Evolutionary conservation across 2,797 vertebrate species (phyloP).

Genomic region (Anisognathus igniventris): DNA sequence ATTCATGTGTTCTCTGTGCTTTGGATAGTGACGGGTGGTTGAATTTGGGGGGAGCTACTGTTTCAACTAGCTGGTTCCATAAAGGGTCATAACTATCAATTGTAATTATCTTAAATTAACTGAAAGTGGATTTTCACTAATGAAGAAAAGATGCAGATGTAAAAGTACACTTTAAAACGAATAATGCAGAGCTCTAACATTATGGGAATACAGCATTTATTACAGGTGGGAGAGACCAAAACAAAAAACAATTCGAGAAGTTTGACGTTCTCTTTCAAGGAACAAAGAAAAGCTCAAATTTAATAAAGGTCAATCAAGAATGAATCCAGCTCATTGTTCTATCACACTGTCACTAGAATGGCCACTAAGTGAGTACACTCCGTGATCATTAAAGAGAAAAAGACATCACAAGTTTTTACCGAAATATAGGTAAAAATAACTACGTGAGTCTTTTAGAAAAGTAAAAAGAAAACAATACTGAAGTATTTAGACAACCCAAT

Average conservation of each 20-base stretch:
- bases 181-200: background rate
- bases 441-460: background rate
- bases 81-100: accelerated
- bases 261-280: background rate
- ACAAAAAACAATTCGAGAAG: background rate
- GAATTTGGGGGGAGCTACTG: background rate
- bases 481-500: background rate
- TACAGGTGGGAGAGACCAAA: background rate
- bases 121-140: background rate
- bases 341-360: background rate
- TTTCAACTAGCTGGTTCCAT: background rate
- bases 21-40: background rate
- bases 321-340: background rate
- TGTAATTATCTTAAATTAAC: background rate
- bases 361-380: background rate
- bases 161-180: background rate
- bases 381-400: background rate
- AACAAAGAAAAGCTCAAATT: background rate
- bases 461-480: background rate
- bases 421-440: background rate
- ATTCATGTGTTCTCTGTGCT: background rate
- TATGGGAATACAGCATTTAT: background rate
- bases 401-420: background rate
- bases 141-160: background rate
- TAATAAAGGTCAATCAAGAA: background rate